Evolutionary conservation across 2,888 invertebrate genomes (phyloP).

Genomic region (Coelinius sp.): DNA sequence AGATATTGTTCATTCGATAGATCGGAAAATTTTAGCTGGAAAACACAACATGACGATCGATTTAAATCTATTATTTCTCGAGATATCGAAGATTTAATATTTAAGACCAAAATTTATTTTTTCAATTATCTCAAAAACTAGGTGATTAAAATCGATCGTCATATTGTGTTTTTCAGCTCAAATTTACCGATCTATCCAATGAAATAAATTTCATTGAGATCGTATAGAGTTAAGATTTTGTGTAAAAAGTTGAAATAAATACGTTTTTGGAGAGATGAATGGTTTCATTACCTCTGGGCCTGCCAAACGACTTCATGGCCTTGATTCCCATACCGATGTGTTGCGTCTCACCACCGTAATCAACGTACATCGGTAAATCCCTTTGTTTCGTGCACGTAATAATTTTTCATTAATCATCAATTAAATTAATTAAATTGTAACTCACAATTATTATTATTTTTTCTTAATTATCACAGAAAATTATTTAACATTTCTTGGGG

Average conservation of each 20-base stretch:
- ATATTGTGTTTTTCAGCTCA: background rate
- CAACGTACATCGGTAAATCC: conserved; percentile 73
- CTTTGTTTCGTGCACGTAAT: conserved; percentile 46
- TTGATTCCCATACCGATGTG: conserved; percentile 88
- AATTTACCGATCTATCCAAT: background rate
- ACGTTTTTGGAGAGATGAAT: conserved; percentile 35
- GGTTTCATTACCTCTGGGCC: conserved; percentile 81
- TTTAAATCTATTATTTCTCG: background rate
- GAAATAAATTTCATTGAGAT: background rate
- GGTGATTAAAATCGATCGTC: too few relatives aligned
- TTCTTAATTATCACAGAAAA: background rate
- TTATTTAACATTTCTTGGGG: background rate
- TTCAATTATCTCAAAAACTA: too few relatives aligned
- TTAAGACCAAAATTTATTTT: background rate
- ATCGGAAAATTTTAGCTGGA: background rate
- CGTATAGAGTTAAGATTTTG: too few relatives aligned
- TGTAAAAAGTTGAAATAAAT: background rate
- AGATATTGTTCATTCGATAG: background rate
- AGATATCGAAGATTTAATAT: background rate
- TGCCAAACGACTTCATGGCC: conserved; percentile 89
- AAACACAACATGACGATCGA: background rate
- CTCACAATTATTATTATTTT: background rate
- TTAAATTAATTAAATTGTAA: conserved; percentile 14
- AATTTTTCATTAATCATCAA: background rate
- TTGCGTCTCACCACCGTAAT: conserved; percentile 71